Conservation (phyloP, 2,888 invertebrate genomes). For the Drosophila robusta region DNA sequence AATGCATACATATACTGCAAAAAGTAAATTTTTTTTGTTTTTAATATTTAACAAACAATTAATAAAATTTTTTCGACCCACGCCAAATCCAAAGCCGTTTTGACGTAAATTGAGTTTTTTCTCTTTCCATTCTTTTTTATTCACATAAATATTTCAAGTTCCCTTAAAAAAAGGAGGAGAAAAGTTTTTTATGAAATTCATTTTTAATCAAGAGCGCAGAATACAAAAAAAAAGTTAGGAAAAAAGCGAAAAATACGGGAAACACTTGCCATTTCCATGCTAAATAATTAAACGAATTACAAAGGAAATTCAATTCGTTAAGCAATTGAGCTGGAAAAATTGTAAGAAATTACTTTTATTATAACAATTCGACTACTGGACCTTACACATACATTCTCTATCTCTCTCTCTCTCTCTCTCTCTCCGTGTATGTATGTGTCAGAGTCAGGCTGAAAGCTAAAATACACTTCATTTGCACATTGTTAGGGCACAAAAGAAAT, state of each 20-base stretch:
- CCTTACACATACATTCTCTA: not conserved
- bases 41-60: conserved; percentile 21
- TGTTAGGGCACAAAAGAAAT: conserved; percentile 35
- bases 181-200: conserved; percentile 24
- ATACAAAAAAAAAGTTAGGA: not conserved
- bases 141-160: conserved; percentile 21
- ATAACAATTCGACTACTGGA: not conserved
- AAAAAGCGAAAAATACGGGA: not conserved
- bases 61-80: conserved; percentile 1
- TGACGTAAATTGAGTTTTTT: not conserved
- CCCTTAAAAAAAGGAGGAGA: not conserved
- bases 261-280: conserved; percentile 9
- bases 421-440: not conserved
- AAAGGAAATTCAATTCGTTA: conserved; percentile 25
- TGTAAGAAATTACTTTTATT: conserved; percentile 2
- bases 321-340: conserved; percentile 31
- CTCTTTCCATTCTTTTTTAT: not conserved
- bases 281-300: conserved; percentile 31
- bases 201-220: conserved; percentile 29
- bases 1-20: not conserved
- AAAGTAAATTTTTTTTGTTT: not conserved
- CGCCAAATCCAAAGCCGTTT: not conserved
- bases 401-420: too few species aligned
- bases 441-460: not conserved
- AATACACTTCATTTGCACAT: conserved; percentile 2